Base-by-base conservation (phyloP, 2,888 invertebrate genomes). In the Drosophila diplacantha region DNA sequence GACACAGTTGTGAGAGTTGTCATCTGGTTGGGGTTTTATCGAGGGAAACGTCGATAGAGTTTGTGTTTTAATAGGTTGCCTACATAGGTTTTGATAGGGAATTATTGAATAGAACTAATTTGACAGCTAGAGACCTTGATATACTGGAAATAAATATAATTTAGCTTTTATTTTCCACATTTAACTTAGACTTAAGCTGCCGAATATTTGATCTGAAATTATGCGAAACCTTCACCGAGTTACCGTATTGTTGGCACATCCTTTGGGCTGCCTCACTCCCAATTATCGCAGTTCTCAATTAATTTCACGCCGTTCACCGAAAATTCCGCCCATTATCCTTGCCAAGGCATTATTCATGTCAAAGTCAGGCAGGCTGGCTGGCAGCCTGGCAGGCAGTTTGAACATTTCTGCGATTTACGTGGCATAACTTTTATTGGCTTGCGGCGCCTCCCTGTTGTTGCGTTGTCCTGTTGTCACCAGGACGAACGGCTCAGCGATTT, bases 351-450 rank as follows among this genome's bases (percentile, higher is more conserved):
- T 69, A 77, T 70, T 76, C 77, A 77, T 64, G 71, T 60, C 76
- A 70, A 70, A 74, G 61, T 70, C 73, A 58, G 62, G 65, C 18
- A 8, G 18, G 29, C 5, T 4, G 43, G 26, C 26, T 4, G 39
- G 39, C 38, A 8, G n/a, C 9, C 41, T 26, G 31, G 61, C 63
- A 66, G 50, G 63, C 63, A 68, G 64, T 74, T 65, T 46, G 52
- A 37, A 53, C 71, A 57, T 69, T 75, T 68, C 71, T 69, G 75
- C 66, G 61, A 74, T 76, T 78, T 67, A 51, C 65, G 67, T 73
- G 60, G 76, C 65, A 55, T 62, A 81, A 75, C 75, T 78, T 80
- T 77, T 72, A 76, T 81, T 75, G 79, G 74, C 79, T 72, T 73
- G 78, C 72, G 78, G 75, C 74, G 81, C 76, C 76, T 66, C 65